A percentile compares a stretch with the other conserved stretches of the same genome.
phyloP scores from a whole-genome alignment of 2,888 invertebrate species.

The Miltochrista miniata region DNA sequence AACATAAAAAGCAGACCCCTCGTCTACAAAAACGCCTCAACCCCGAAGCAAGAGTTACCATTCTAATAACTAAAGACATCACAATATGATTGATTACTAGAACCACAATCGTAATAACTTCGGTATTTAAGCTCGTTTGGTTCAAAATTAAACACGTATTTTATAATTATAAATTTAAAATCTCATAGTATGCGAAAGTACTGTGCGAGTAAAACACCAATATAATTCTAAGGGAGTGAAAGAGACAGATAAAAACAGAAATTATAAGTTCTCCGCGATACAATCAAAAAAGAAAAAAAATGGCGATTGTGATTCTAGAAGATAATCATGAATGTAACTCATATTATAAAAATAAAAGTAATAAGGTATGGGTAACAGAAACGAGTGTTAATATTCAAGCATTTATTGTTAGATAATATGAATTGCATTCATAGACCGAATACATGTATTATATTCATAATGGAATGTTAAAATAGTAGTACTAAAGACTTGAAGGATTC shows the following conservation, averaged over 20 bases:
- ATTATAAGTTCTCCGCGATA: too few species aligned
- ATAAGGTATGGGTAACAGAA: conserved; percentile 49
- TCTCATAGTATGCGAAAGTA: too few species aligned
- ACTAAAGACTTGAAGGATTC: not conserved
- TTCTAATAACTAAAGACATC: not conserved
- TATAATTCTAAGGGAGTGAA: too few species aligned
- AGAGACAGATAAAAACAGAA: too few species aligned
- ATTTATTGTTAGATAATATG: conserved; percentile 72
- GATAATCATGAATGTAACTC: conserved; percentile 78
- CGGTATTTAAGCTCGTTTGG: too few species aligned
- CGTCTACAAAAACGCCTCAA: too few species aligned
- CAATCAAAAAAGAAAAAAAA: not conserved
- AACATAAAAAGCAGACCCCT: too few species aligned
- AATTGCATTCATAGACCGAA: conserved; percentile 76
- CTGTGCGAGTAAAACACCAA: too few species aligned
- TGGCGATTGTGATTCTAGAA: conserved; percentile 2
- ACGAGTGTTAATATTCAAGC: conserved; percentile 65
- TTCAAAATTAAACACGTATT: too few species aligned
- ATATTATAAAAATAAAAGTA: conserved; percentile 58
- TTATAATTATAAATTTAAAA: too few species aligned
- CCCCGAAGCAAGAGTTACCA: not conserved
- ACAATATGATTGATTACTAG: not conserved
- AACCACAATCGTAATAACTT: not conserved
- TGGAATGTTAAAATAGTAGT: conserved; percentile 35
- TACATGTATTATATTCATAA: conserved; percentile 24